phyloP scores from a whole-genome alignment of 35 echinoderm and acorn worm genomes.

The Lytechinus variegatus region DNA sequence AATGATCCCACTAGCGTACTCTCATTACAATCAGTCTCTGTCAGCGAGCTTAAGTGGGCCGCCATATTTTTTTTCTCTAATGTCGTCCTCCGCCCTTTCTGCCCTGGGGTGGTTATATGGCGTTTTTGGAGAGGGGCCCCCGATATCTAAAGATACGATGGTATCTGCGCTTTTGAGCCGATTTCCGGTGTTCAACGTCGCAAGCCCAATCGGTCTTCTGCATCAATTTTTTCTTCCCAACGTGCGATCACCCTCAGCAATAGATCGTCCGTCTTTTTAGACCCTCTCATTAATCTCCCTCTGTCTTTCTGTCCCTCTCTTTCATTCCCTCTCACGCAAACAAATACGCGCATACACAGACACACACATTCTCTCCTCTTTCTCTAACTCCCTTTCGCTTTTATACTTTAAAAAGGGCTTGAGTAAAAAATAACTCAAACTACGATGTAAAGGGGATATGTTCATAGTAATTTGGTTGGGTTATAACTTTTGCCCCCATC shows the following conservation, averaged over 20 bases:
- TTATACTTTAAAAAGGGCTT: neutral
- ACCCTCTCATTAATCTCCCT: neutral
- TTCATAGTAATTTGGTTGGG: no score
- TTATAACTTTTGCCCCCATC: no score
- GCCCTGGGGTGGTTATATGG: neutral
- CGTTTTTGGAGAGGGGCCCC: neutral
- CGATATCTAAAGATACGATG: neutral
- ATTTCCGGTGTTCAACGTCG: constrained; percentile 26
- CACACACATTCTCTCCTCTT: neutral
- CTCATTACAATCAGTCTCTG: constrained; percentile 47
- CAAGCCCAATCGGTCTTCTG: neutral
- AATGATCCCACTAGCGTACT: constrained; percentile 45
- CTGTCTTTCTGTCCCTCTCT: neutral
- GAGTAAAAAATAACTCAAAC: no score
- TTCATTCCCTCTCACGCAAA: neutral
- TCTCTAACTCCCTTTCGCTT: neutral
- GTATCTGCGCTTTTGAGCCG: constrained; percentile 28
- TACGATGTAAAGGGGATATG: no score
- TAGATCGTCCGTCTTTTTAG: neutral
- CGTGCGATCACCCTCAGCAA: neutral
- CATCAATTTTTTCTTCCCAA: neutral
- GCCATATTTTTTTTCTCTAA: constrained; percentile 34
- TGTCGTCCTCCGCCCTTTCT: neutral
- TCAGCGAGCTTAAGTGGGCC: constrained; percentile 32
- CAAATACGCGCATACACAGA: no score